Base-by-base conservation (phyloP, 2,113 vertebrate genomes). In the Protobothrops mucrosquamatus region DNA sequence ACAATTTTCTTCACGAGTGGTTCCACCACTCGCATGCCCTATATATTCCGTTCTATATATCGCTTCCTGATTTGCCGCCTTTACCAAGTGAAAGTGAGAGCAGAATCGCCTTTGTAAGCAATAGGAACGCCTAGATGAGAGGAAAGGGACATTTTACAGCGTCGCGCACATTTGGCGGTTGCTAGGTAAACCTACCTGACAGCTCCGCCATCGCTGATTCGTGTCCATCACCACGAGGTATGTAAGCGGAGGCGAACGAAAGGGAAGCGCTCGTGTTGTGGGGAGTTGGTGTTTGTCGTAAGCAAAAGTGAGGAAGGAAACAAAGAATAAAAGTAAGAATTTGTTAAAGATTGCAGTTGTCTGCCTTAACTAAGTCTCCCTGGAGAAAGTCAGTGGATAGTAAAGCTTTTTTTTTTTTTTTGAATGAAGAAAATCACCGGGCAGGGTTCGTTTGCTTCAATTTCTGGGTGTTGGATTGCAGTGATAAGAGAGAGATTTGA, bases 141-240 rank as follows among this genome's bases (percentile, higher is more conserved):
- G 2, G 23, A 1, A 43, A 85, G 89, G 93, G 90, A 64, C 55
- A 52, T 34, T 89, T 91, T 89, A 85, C 2, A 3, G 48, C 4
- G 55, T 2, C 1, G 88, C 61, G 15, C 91, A 2, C 24, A 5
- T 55, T 22, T 23, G 29, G 22, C 1, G 2, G n/a, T n/a, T 59
- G 24, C 23, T 4, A 51, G 0, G 61, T 6, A 12, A 54, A 61
- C 2, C 0, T 0, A 1, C 0, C 0, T 10, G 5, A 1, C 1
- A 0, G 0, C 1, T 6, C 0, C 0, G 5, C 0, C 2, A 0
- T 22, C 14, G 87, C 51, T 0, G 91, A 92, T 85, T 95, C 91
- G 23, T 4, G 0, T 0, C 10, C 6, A 4, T 1, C 4, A 4
- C 4, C 29, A 43, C n/a, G 61, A 20, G 92, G 43, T 22, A 89